Percentiles rank a stretch among this genome's conserved stretches.
These are phyloP conservation scores for Odontomachus brunneus DNA, from an alignment of 1,140 invertebrate genomes.

Conservation along the genomic window DNA sequence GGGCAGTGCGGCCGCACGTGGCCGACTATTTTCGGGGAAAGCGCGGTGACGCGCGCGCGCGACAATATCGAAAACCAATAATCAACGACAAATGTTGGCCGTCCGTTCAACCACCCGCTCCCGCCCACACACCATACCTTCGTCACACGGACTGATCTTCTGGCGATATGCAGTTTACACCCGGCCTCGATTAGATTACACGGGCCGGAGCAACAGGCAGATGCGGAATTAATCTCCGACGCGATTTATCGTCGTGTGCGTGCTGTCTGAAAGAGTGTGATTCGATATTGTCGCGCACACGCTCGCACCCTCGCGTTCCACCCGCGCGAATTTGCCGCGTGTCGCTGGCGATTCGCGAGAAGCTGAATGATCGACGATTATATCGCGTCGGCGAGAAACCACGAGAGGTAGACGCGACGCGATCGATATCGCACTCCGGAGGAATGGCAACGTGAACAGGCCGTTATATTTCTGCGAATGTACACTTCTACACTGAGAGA, in stretches of 20 bases:
- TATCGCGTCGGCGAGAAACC: too few species aligned
- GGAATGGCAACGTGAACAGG: too few species aligned
- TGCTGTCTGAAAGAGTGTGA: conserved; percentile 43
- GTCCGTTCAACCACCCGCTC: neutral
- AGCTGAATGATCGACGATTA: too few species aligned
- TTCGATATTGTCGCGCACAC: conserved; percentile 41
- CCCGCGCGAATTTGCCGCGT: too few species aligned
- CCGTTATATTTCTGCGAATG: too few species aligned
- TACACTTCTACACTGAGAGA: too few species aligned
- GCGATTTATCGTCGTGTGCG: conserved; percentile 48
- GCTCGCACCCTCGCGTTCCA: too few species aligned
- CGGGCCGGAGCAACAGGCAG: conserved; percentile 52
- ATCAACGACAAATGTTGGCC: conserved; percentile 56
- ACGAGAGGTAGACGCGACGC: too few species aligned
- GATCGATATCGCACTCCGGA: too few species aligned
- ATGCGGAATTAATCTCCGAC: conserved; percentile 52
- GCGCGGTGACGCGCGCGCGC: conserved; percentile 10
- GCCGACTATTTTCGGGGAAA: conserved; percentile 51
- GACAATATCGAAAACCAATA: conserved; percentile 59
- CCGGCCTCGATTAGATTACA: conserved; percentile 49
- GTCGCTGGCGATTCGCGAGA: too few species aligned
- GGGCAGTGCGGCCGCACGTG: conserved; percentile 25
- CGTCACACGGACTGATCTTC: conserved; percentile 30
- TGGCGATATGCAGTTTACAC: conserved; percentile 51
- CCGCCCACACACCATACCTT: neutral